phyloP scores from a whole-genome alignment of 2,113 vertebrate genomes.

The Irena cyanogastra region DNA sequence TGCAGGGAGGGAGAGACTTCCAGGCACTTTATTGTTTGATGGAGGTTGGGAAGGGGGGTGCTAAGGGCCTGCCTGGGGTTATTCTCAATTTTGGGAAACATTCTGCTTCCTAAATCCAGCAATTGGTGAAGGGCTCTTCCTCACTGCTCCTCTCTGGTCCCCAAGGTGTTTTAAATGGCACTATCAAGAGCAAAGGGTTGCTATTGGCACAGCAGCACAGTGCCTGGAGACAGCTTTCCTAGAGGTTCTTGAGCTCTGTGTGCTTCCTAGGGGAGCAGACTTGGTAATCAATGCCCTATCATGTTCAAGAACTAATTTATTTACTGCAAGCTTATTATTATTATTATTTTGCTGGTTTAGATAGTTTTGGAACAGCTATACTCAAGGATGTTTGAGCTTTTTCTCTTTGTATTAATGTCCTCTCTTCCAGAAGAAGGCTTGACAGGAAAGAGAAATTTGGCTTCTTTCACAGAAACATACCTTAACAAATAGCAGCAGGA shows the following conservation, averaged over 20 bases:
- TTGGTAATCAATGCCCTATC: not conserved
- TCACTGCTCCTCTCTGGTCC: not conserved
- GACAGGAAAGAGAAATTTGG: not conserved
- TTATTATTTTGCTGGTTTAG: not conserved
- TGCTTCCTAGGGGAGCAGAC: not conserved
- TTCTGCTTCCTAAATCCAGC: not conserved
- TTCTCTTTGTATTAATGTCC: not conserved
- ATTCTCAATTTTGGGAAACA: not conserved
- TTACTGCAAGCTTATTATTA: not conserved
- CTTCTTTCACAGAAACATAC: not conserved
- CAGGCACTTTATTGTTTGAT: not conserved
- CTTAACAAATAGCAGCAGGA: not conserved
- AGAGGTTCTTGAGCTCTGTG: accelerated
- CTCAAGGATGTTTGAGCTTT: accelerated
- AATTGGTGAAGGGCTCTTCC: not conserved
- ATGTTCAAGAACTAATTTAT: not conserved
- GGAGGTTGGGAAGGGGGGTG: not conserved
- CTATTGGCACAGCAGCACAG: not conserved
- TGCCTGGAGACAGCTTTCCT: not conserved
- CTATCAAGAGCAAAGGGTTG: not conserved
- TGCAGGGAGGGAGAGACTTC: not conserved
- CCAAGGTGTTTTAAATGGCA: not conserved
- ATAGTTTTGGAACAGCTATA: not conserved
- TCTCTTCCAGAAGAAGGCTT: not conserved
- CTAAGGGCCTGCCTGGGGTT: not conserved